Percentiles rank a stretch among this genome's conserved stretches.
phyloP scores from a whole-genome alignment of 2,113 vertebrate genomes.

The Opisthocomus hoazin region DNA sequence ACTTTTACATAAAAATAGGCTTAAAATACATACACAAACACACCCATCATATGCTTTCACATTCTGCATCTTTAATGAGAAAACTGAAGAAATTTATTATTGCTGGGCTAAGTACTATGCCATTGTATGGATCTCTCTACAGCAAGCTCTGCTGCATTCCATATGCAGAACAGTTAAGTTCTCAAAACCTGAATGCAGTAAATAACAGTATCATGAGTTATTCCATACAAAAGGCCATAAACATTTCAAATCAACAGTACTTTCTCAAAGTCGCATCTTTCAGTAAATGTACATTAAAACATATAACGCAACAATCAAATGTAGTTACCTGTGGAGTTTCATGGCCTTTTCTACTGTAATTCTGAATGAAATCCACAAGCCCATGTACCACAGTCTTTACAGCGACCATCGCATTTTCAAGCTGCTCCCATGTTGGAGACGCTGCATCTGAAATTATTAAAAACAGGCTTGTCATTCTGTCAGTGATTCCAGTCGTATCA shows the following conservation, averaged over 20 bases:
- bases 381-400: conserved; percentile 94
- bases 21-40: neutral
- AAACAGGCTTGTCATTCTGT: neutral
- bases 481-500: neutral
- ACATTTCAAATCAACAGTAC: neutral
- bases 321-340: conserved; percentile 87
- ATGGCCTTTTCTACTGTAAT: conserved; percentile 94
- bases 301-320: rapidly evolving
- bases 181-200: neutral
- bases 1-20: neutral
- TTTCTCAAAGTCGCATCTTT: neutral
- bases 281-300: neutral
- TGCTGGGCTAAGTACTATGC: neutral
- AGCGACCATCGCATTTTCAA: conserved; percentile 91
- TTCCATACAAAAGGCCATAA: neutral
- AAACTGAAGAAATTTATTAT: neutral
- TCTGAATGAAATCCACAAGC: conserved; percentile 95
- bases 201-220: neutral
- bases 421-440: conserved; percentile 89
- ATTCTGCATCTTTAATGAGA: neutral
- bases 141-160: neutral
- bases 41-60: neutral
- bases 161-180: neutral
- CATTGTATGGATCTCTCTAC: neutral
- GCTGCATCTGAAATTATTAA: conserved; percentile 79